These are phyloP conservation scores for Egretta garzetta DNA, from an alignment of 2,113 vertebrate genomes.

Conservation along the genomic window DNA sequence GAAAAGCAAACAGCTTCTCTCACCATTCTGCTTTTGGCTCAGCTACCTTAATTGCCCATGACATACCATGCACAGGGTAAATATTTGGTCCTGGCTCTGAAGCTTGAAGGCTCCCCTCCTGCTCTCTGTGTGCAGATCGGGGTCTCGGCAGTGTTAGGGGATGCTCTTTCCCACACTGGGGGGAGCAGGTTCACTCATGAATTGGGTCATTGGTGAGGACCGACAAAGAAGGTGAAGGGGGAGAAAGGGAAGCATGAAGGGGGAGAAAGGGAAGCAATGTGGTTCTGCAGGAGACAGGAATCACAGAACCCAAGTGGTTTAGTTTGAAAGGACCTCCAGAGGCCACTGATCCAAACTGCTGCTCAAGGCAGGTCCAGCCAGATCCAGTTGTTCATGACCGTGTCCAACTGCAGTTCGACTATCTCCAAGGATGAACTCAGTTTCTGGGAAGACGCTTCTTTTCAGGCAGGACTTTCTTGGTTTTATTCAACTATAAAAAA, in stretches of 20 bases:
- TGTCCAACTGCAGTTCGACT: not conserved
- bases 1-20: conserved; percentile 15
- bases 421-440: not conserved
- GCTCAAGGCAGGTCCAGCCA: not conserved
- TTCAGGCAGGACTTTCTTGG: not conserved
- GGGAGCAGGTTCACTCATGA: accelerated
- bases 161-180: not conserved
- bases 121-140: accelerated
- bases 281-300: not conserved
- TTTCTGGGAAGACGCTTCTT: not conserved
- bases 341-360: not conserved
- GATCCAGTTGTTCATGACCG: not conserved
- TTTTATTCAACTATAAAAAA: not conserved
- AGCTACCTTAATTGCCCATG: not conserved
- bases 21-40: not conserved
- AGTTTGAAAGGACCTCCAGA: not conserved
- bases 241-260: not conserved
- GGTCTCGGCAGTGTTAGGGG: not conserved
- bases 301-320: not conserved
- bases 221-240: not conserved
- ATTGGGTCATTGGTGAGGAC: not conserved
- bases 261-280: accelerated
- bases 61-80: not conserved
- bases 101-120: not conserved
- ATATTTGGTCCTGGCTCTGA: not conserved